A percentile compares a stretch with the other conserved stretches of the same genome.
phyloP scores from a whole-genome alignment of 2,888 invertebrate species.

The Agrotis segetum region DNA sequence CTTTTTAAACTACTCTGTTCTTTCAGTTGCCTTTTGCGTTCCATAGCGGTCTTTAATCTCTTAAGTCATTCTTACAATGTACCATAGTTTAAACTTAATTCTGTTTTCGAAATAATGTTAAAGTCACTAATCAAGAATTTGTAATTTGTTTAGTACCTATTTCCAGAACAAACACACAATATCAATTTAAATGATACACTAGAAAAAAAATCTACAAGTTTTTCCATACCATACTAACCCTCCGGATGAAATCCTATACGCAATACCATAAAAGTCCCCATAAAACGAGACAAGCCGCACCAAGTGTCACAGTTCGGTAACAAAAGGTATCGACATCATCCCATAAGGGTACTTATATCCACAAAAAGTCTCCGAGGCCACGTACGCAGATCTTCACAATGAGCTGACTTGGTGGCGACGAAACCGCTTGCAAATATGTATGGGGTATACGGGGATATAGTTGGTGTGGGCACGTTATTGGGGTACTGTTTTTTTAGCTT shows the following conservation, averaged over 20 bases:
- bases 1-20: no score
- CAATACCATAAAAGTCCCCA: not conserved
- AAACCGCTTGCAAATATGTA: conserved; percentile 64
- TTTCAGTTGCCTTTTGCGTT: no score
- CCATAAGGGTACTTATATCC: conserved; percentile 46
- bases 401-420: conserved; percentile 62
- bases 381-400: conserved; percentile 62
- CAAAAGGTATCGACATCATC: conserved; percentile 47
- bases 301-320: conserved; percentile 14
- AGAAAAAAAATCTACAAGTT: not conserved
- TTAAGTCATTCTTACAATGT: no score
- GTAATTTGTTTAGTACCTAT: not conserved
- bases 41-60: no score
- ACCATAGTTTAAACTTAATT: no score
- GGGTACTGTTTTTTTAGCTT: no score
- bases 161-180: not conserved
- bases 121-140: not conserved
- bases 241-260: not conserved
- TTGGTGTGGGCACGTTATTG: conserved; percentile 16
- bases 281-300: conserved; percentile 9
- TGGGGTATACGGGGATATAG: conserved; percentile 18
- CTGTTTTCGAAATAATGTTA: no score
- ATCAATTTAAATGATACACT: conserved; percentile 3
- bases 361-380: conserved; percentile 52
- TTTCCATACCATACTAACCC: not conserved